Base-by-base conservation (phyloP, 2,888 invertebrate genomes). In the Tigriopus californicus region DNA sequence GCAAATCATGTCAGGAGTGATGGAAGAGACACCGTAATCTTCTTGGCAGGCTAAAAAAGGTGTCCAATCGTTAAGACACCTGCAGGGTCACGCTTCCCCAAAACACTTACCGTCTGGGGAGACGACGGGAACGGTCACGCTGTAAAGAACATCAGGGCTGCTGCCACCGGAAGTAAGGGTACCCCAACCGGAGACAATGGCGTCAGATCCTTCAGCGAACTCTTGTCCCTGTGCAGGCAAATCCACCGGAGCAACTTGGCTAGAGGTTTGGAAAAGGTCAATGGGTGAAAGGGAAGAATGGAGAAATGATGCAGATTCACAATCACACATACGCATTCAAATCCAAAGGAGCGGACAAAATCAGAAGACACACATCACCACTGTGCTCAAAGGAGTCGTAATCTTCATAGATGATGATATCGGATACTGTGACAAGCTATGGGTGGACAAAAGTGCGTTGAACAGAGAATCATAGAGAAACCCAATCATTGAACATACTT, bases 361-460 rank as follows among this genome's bases (percentile, higher is more conserved):
- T 76, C 0, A 91, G 69, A 1, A 92, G 68, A 0, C 83, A 89
- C 61, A 92, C 82, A 68, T 92, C 91, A 5, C 33, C 33, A 8
- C 33, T 33, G 65, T 77, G 81, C 22, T 76, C 70, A 1, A 68
- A 72, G 0, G 79, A 67, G 67, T 75, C 78, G 71, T 83, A 89
- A 1, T 75, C 66, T 63, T 84, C 82, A 68, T 89, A 87, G 11
- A 80, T 70, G 60, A 77, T 75, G 60, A 73, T 74, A 55, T 71
- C 72, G 54, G 77, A 33, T 8, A 33, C 33, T 3, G 4, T 33
- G 8, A 8, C 33, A 33, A 33, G 4, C 33, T 33, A 33, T 3
- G 33, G 8, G 33, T 33, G 33, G n/a, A 33, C 33, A 33, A 33
- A 33, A 3, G n/a, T n/a, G n/a, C n/a, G n/a, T n/a, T n/a, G n/a